phyloP scores from a whole-genome alignment of 2,797 vertebrate species.

The Pygocentrus nattereri region DNA sequence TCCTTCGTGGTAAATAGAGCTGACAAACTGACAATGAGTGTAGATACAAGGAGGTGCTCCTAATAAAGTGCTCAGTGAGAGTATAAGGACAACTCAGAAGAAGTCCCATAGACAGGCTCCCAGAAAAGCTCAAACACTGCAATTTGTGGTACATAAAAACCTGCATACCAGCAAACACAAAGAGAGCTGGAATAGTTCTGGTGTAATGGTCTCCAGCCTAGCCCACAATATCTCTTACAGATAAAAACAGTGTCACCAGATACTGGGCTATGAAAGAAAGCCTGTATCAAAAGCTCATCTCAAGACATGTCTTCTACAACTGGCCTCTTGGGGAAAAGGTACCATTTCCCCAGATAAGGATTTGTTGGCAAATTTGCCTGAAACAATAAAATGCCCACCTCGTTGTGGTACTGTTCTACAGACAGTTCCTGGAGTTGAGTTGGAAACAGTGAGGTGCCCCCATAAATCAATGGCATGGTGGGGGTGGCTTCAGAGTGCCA shows the following conservation, averaged over 20 bases:
- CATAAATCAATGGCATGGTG: conserved; percentile 52
- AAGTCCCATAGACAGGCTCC: too few species aligned
- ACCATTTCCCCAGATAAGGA: neutral
- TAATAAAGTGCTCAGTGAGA: too few species aligned
- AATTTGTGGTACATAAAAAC: too few species aligned
- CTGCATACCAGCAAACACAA: too few species aligned
- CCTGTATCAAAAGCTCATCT: neutral
- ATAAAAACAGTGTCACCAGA: neutral
- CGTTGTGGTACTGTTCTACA: neutral
- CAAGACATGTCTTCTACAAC: neutral
- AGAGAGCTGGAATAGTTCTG: too few species aligned
- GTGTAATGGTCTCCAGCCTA: neutral
- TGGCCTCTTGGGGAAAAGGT: neutral
- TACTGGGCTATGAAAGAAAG: neutral
- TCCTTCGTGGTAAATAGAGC: too few species aligned
- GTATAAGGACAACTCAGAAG: too few species aligned
- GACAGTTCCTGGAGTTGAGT: neutral
- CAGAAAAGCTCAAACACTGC: too few species aligned
- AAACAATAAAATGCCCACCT: neutral
- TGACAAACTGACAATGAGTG: too few species aligned
- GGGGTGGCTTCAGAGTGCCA: conserved; percentile 40
- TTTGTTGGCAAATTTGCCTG: neutral
- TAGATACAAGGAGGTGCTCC: too few species aligned
- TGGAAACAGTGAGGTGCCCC: neutral
- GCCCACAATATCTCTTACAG: neutral